Evolutionary conservation across 1,140 invertebrate genomes (phyloP), one percentile per base, ranked within the genome.

Genomic region (Heliconius nattereri): DNA sequence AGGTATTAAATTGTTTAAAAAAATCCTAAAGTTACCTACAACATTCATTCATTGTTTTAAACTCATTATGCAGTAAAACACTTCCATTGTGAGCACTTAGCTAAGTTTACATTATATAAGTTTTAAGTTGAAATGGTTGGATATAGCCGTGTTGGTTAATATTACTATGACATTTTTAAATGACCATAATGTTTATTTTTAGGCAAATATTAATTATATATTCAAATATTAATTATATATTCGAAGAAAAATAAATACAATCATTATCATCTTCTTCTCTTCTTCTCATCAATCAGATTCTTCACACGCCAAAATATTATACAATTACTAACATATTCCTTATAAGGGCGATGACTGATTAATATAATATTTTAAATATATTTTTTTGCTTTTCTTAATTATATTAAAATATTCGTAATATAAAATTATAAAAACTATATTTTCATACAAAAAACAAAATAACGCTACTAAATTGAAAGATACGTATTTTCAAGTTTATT

Each of bases 11-110:
- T 40, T 40, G 40, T 11, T 13, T 13, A 3, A 13, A 45, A 45
- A 45, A 45, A 45, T 13, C 0, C 3, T 45, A 45, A 45, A 45
- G 11, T 40, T 20, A 52, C 54, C 20, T 57, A 23, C 54, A n/a
- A 57, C n/a, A 11, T 57, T 57, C 54, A 57, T 57, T 57, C 54
- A 57, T 57, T 57, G 54, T 57, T 57, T 57, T 23, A 57, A 57
- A 23, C 40, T 57, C 54, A 57, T 57, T 57, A 57, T 57, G 54
- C 54, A n/a, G 54, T 57, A 23, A 20, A 60, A 23, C 52, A 54
- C n/a, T 60, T 60, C n/a, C 54, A 60, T 60, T 60, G 54, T 26
- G n/a, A 60, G 54, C 8, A 60, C 54, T 60, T 9, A 60, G n/a
- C 54, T 60, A 60, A 60, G 54, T 60, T 60, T 60, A 13, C n/a